Evolutionary conservation across 53 echinoderm and acorn worm species (phyloP).

Genomic region (Stichopus horrens): DNA sequence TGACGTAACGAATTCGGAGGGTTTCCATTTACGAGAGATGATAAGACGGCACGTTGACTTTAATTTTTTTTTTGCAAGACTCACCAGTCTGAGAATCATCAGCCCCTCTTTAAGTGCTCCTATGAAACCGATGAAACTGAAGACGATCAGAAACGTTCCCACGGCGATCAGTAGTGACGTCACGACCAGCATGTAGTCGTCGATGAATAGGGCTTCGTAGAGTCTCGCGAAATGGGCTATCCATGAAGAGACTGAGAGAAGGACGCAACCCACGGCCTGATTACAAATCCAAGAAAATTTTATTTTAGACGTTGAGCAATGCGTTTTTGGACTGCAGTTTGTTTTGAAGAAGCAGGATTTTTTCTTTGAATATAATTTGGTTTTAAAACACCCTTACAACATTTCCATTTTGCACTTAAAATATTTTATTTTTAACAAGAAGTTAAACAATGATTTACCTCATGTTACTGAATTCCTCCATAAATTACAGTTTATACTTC

Average conservation of each 20-base stretch:
- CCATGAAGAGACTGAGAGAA: conserved; percentile 18
- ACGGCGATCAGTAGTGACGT: conserved; percentile 68
- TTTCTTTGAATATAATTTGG: too few species aligned
- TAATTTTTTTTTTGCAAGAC: neutral
- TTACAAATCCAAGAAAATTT: too few species aligned
- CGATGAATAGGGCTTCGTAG: conserved; percentile 12
- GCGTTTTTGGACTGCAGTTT: too few species aligned
- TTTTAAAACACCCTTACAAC: too few species aligned
- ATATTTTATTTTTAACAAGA: too few species aligned
- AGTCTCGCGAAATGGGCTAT: conserved; percentile 13
- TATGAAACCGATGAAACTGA: conserved; percentile 68
- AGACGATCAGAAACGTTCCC: conserved; percentile 65
- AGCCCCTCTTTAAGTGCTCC: conserved; percentile 63
- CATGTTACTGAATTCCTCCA: too few species aligned
- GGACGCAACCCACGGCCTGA: conserved; percentile 29
- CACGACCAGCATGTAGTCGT: conserved; percentile 31
- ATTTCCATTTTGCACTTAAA: too few species aligned
- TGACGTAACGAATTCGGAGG: too few species aligned
- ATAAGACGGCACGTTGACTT: neutral
- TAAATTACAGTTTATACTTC: too few species aligned
- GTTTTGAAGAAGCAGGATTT: too few species aligned
- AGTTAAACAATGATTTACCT: too few species aligned
- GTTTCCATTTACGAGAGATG: neutral
- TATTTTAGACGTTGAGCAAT: too few species aligned
- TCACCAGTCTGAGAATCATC: conserved; percentile 48